These are phyloP conservation scores for Octodonta nipae DNA, from an alignment of 2,888 invertebrate genomes.

Conservation along the genomic window DNA sequence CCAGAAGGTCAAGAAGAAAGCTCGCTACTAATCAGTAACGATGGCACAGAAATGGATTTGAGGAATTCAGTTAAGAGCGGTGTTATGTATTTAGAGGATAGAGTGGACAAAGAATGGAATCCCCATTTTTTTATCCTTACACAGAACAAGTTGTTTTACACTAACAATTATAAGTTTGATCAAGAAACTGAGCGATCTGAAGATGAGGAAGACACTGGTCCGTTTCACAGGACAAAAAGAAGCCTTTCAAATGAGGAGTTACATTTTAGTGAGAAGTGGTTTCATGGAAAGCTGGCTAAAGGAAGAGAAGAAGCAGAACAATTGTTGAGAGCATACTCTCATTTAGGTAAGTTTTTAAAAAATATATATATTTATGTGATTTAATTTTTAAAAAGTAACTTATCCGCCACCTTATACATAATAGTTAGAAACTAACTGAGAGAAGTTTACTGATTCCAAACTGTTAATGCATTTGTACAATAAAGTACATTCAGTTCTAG, in stretches of 20 bases:
- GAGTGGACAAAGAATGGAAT: slow-evolving; percentile 79
- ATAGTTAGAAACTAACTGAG: too few relatives aligned
- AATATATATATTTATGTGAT: too few relatives aligned
- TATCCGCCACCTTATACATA: too few relatives aligned
- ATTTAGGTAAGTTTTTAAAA: slow-evolving; percentile 51
- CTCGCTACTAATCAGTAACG: slow-evolving; percentile 43
- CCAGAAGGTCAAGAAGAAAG: slow-evolving; percentile 76
- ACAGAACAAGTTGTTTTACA: slow-evolving; percentile 75
- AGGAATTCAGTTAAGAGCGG: slow-evolving; percentile 81
- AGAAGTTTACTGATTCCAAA: too few relatives aligned
- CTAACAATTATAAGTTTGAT: slow-evolving; percentile 43
- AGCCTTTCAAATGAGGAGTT: slow-evolving; percentile 73
- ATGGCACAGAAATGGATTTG: slow-evolving; percentile 60
- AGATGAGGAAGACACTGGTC: slow-evolving; percentile 29
- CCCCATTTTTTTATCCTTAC: slow-evolving; percentile 88
- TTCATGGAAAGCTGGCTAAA: slow-evolving; percentile 73
- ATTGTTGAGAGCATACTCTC: slow-evolving; percentile 59
- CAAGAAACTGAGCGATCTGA: slow-evolving; percentile 28
- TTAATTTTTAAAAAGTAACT: too few relatives aligned
- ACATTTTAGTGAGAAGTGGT: slow-evolving; percentile 88
- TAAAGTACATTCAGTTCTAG: too few relatives aligned
- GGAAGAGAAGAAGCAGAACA: slow-evolving; percentile 70
- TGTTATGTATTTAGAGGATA: slow-evolving; percentile 77
- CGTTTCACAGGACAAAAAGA: slow-evolving; percentile 42
- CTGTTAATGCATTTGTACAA: too few relatives aligned